Evolutionary conservation across 1,140 invertebrate species (phyloP), one percentile per base, ranked within the genome.

Genomic region (Coelopa frigida): DNA sequence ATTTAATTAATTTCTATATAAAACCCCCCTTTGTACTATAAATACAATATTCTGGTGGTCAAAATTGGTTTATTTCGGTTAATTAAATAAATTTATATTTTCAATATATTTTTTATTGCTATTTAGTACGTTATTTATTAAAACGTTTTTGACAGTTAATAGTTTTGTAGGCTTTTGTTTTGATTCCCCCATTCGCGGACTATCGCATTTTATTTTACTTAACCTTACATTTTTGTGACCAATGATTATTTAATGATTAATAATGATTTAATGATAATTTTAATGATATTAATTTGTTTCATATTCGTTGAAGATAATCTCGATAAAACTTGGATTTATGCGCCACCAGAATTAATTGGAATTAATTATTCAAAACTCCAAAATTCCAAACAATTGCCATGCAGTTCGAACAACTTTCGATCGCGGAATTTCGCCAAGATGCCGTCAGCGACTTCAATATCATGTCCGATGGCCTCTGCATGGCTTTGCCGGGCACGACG

Each of bases 401-500:
- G 31, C 11, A 46, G 15, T 59, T 59, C 33, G 37, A 31, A 6
- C 31, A 46, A 2, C 20, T 61, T 2, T 32, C 43, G 14, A 50
- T 42, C 10, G 36, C 38, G 20, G 44, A 54, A 4, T 11, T 52
- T 0, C 40, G 50, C 12, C 53, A 64, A 41, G 55, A 64, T 17
- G 21, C 37, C 3, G 17, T 37, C 3, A 40, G 38, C 11, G 58
- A 64, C 10, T 64, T 64, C 43, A 23, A 52, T 20, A 38, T 36
- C 11, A 37, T 18, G 7, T 39, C 51, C 3, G 20, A 56, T 23
- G 48, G 42, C 3, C 40, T 50, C 6, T 38, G 36, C 18, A 46
- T 58, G 26, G 45, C 55, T 0, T 21, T 64, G 21, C n/a, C 49
- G 6, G 54, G 56, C 8, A 50, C 56, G 33, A 50, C 56, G 33